Conservation (phyloP, 2,797 vertebrate species). For the Rhinichthys osculus region DNA sequence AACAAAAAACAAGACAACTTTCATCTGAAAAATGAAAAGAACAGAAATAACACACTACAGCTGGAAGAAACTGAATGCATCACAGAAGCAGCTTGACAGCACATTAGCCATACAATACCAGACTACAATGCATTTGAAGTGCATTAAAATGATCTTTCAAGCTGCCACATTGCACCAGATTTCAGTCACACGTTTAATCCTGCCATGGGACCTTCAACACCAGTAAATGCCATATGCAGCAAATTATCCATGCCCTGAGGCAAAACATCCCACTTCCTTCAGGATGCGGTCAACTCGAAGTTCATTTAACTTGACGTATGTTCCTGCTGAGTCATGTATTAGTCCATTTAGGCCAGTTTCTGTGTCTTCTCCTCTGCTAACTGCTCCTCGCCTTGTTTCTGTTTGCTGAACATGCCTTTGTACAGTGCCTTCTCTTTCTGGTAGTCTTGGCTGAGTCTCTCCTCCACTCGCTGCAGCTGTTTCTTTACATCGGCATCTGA, state of each 20-base stretch:
- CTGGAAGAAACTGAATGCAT: conserved; percentile 18
- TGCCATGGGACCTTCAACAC: conserved; percentile 8
- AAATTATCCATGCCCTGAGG: conserved; percentile 20
- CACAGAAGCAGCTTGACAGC: conserved; percentile 6
- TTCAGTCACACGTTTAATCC: background rate
- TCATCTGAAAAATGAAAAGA: background rate
- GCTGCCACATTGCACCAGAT: conserved; percentile 22
- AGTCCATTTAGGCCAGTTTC: conserved; percentile 48
- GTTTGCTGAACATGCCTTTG: conserved; percentile 85
- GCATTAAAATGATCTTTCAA: conserved; percentile 22
- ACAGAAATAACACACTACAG: background rate
- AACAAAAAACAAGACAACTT: conserved; percentile 7
- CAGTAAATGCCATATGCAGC: conserved; percentile 30
- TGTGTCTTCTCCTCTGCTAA: conserved; percentile 47
- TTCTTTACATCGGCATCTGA: conserved; percentile 84
- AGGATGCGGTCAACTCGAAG: conserved; percentile 29
- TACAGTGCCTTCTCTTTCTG: conserved; percentile 87
- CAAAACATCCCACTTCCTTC: conserved; percentile 34
- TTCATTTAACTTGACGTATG: background rate
- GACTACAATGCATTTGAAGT: conserved; percentile 35
- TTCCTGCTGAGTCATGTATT: background rate
- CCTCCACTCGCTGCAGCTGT: conserved; percentile 84
- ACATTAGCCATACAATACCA: conserved; percentile 1
- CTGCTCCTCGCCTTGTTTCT: conserved; percentile 64
- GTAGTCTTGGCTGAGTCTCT: conserved; percentile 80